Conservation (phyloP, 2,797 vertebrate species). For the Epinephelus awoara region DNA sequence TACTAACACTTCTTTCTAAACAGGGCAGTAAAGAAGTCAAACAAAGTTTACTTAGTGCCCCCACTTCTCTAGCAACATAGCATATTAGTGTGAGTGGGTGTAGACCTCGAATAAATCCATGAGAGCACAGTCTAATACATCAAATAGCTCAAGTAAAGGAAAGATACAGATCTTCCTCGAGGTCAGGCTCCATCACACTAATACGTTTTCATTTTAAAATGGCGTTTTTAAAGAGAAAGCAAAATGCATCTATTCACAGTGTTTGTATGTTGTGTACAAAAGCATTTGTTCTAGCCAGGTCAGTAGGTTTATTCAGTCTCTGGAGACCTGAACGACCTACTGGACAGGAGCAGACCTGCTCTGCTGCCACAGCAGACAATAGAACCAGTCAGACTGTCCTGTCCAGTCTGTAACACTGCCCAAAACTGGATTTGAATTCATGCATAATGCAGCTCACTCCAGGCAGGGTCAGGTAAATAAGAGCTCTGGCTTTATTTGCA, state of each 20-base stretch:
- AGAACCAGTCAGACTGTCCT: slow-evolving; percentile 56
- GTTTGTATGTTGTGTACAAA: slow-evolving; percentile 2
- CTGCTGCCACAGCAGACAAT: slow-evolving; percentile 43
- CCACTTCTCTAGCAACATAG: slow-evolving; percentile 64
- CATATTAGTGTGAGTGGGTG: slow-evolving; percentile 19
- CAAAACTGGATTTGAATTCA: slow-evolving; percentile 35
- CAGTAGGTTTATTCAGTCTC: slow-evolving; percentile 32
- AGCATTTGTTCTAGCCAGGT: slow-evolving; percentile 30
- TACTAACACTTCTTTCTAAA: slow-evolving; percentile 56
- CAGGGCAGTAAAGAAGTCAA: slow-evolving; percentile 58
- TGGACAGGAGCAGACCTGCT: slow-evolving; percentile 47
- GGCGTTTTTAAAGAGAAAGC: background rate
- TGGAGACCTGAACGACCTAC: slow-evolving; percentile 14
- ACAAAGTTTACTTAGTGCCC: slow-evolving; percentile 63
- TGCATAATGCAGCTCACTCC: background rate
- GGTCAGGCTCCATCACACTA: too few species aligned
- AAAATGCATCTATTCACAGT: background rate
- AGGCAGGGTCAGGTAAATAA: slow-evolving; percentile 18
- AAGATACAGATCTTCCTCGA: background rate
- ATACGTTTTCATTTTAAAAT: too few species aligned
- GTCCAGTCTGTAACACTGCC: slow-evolving; percentile 46
- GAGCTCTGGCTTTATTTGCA: slow-evolving; percentile 92
- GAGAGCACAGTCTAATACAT: background rate
- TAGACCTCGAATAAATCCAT: slow-evolving; percentile 17
- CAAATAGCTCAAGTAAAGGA: background rate